Base-by-base conservation (phyloP, 2,888 invertebrate species). In the Exephanes ischioxanthus region DNA sequence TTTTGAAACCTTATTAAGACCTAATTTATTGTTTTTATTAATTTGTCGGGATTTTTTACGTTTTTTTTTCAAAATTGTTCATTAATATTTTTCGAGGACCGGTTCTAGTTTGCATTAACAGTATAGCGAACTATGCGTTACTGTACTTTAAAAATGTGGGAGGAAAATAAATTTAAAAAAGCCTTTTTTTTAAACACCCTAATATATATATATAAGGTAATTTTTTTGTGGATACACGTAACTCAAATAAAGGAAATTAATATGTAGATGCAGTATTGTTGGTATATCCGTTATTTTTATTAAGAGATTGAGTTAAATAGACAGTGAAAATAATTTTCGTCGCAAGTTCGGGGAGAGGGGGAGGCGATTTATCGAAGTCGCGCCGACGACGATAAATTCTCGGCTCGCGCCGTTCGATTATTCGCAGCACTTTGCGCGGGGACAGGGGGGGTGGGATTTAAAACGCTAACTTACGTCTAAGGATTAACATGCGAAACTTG, bases 401-500 rank as follows among this genome's bases (percentile, higher is more conserved):
- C 53, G 37, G 26, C 58, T 58, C 11, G 58, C 58, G 26, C 14
- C 4, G 26, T 58, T 58, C 61, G 61, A 61, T 45, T 61, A 26
- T 45, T 73, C 61, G 61, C 63, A 75, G 26, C 48, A 45, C 61
- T 48, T 30, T 19, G 19, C 26, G 19, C 41, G 45, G 11, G 22
- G 19, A 37, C 9, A 3, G n/a, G 19, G n/a, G 19, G 19, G 11
- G 19, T 14, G n/a, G n/a, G 33, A 71, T n/a, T 45, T n/a, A 61
- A 51, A 90, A 86, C 82, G 87, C 87, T 89, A 88, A 87, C 85
- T 91, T 91, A 91, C 84, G 84, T 86, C 88, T 91, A 90, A 11
- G 81, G 88, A 90, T 89, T 90, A 91, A 88, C 88, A 89, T 89
- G 87, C 88, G 89, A 89, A 86, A 76, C 90, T 83, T 84, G 88